phyloP scores from a whole-genome alignment of 2,888 invertebrate genomes.

The Epinotia nisella region DNA sequence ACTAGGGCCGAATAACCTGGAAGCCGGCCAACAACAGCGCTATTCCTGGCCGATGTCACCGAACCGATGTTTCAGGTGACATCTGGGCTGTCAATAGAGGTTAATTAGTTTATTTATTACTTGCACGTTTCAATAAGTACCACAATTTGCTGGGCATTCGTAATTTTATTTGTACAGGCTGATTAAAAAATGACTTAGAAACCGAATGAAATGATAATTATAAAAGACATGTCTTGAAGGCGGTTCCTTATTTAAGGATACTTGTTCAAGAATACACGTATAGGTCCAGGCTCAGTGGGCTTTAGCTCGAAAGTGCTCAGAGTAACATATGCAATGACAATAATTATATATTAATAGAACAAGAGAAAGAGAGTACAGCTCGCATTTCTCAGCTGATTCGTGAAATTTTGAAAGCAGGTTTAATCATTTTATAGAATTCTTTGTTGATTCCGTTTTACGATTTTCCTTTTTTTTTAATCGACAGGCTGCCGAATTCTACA shows the following conservation, averaged over 20 bases:
- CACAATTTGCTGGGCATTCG: not conserved
- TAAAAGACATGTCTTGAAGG: not conserved
- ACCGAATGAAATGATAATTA: no score
- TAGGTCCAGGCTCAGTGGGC: no score
- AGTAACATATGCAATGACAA: no score
- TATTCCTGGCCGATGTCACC: conserved; percentile 36
- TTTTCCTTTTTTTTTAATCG: no score
- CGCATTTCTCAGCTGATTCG: no score
- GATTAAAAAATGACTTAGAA: not conserved
- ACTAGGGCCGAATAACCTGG: conserved; percentile 36
- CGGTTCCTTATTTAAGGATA: not conserved
- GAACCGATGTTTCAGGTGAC: conserved; percentile 34
- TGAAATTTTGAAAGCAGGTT: no score
- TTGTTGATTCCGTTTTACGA: no score
- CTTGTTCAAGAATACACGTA: not conserved
- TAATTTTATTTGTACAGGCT: not conserved
- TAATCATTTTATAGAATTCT: no score
- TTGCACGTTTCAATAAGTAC: not conserved
- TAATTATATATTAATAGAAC: no score
- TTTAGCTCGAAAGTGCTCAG: not conserved
- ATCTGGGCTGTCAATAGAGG: conserved; percentile 25
- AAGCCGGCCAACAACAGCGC: conserved; percentile 7
- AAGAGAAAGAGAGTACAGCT: no score
- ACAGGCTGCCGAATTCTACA: no score
- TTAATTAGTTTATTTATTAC: not conserved